Conservation (phyloP, 2,797 vertebrate species). For the Cirrhinus mrigala region DNA sequence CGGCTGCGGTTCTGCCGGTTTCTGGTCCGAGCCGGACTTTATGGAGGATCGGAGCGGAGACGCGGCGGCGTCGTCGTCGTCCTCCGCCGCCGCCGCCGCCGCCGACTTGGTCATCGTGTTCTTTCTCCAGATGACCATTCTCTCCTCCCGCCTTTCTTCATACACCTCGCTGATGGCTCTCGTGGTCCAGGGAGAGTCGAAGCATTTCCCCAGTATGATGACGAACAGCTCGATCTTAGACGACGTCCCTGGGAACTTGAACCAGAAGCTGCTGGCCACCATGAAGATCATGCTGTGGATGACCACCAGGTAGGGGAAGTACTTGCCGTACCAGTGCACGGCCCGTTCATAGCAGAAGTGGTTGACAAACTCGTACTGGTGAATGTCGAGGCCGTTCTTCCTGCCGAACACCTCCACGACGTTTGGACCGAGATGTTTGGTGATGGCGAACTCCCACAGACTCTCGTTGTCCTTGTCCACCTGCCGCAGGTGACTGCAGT, state of each 20-base stretch:
- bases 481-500: conserved; percentile 79
- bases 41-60: conserved; percentile 71
- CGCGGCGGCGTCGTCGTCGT: conserved; percentile 65
- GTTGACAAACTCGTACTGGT: conserved; percentile 91
- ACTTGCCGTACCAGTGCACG: conserved; percentile 93
- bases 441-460: conserved; percentile 54
- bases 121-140: conserved; percentile 72
- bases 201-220: conserved; percentile 88
- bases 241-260: conserved; percentile 92
- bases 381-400: conserved; percentile 88
- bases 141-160: conserved; percentile 83
- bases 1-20: conserved; percentile 68
- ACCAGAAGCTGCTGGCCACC: conserved; percentile 93
- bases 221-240: conserved; percentile 94
- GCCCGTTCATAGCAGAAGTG: conserved; percentile 89
- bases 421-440: conserved; percentile 59
- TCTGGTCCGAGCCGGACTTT: conserved; percentile 80
- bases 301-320: conserved; percentile 90
- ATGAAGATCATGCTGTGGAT: conserved; percentile 92
- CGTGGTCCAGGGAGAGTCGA: conserved; percentile 93
- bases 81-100: conserved; percentile 62
- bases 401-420: conserved; percentile 79
- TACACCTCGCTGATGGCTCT: conserved; percentile 90
- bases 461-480: conserved; percentile 71
- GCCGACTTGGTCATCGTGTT: conserved; percentile 69